Evolutionary conservation across 2,888 invertebrate genomes (phyloP).

Genomic region (Hirtodrosophila cameraria): DNA sequence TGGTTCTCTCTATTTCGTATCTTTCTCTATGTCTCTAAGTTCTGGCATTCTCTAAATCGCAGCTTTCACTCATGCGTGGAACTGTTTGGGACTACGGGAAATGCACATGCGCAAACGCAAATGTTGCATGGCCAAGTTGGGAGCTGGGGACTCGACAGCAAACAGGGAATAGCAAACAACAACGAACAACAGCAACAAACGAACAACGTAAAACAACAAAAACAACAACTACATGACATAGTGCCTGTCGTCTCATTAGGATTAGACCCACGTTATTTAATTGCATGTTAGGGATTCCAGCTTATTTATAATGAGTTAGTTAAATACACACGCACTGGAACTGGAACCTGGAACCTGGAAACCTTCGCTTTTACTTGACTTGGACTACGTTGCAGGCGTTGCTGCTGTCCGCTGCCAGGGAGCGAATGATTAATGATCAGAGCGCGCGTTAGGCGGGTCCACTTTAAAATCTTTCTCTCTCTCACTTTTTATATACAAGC

Average conservation of each 20-base stretch:
- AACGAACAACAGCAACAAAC: slow-evolving; percentile 19
- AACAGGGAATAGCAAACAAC: slow-evolving; percentile 41
- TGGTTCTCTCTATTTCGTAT: slow-evolving; percentile 4
- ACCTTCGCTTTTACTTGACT: slow-evolving; percentile 22
- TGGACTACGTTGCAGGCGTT: slow-evolving; percentile 58
- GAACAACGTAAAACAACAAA: slow-evolving; percentile 19
- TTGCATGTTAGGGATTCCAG: slow-evolving; percentile 79
- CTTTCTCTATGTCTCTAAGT: slow-evolving; percentile 7
- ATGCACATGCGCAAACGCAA: slow-evolving; percentile 74
- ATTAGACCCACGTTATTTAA: slow-evolving; percentile 80
- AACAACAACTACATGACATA: slow-evolving; percentile 69
- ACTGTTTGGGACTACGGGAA: slow-evolving; percentile 44
- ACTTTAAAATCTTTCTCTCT: slow-evolving; percentile 15
- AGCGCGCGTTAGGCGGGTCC: slow-evolving; percentile 68
- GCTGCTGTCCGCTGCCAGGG: slow-evolving; percentile 60
- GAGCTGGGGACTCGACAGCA: slow-evolving; percentile 35
- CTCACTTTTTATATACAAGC: background rate
- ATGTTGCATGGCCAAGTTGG: slow-evolving; percentile 72
- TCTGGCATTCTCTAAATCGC: slow-evolving; percentile 64
- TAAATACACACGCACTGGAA: slow-evolving; percentile 70
- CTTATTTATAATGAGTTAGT: slow-evolving; percentile 79
- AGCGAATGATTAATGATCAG: slow-evolving; percentile 69
- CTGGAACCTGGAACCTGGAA: slow-evolving; percentile 15
- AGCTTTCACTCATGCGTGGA: slow-evolving; percentile 77
- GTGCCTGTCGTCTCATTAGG: slow-evolving; percentile 79